A percentile compares a stretch with the other conserved stretches of the same genome.
phyloP scores from a whole-genome alignment of 2,888 invertebrate species.

The Bembecia ichneumoniformis region DNA sequence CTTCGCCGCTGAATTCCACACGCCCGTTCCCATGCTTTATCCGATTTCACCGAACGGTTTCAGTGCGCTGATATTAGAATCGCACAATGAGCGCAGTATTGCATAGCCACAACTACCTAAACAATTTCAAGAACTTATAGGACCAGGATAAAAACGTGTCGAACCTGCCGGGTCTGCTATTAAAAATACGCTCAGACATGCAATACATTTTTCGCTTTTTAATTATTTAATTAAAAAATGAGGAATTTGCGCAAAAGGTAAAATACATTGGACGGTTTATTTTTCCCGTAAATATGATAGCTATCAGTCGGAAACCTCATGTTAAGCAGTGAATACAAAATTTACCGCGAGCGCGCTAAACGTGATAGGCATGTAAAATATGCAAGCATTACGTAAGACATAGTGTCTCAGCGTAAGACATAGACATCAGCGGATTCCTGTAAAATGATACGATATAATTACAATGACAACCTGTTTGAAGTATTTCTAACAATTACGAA shows the following conservation, averaged over 20 bases:
- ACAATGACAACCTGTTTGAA: no score
- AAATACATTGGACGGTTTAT: neutral
- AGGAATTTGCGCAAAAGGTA: neutral
- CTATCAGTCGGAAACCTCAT: constrained; percentile 27
- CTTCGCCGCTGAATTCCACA: constrained; percentile 37
- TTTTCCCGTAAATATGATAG: constrained; percentile 10
- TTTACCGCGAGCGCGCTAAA: constrained; percentile 25
- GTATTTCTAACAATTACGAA: no score
- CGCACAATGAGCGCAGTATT: constrained; percentile 60
- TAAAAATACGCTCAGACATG: neutral
- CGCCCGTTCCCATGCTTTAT: constrained; percentile 65
- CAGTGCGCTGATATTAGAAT: constrained; percentile 42
- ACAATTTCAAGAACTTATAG: constrained; percentile 44
- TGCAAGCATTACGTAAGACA: constrained; percentile 39
- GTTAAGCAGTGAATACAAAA: constrained; percentile 35
- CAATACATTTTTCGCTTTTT: neutral
- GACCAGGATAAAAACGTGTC: constrained; percentile 23
- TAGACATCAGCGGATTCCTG: constrained; percentile 44
- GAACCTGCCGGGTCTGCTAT: neutral
- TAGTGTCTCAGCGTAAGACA: constrained; percentile 38
- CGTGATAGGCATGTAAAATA: constrained; percentile 43
- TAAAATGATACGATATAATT: constrained; percentile 18
- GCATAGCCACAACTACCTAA: constrained; percentile 44
- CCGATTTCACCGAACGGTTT: constrained; percentile 63
- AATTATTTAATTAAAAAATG: neutral